Conservation (phyloP, 1,140 invertebrate species). For the Aphelenchoides fujianensis region DNA sequence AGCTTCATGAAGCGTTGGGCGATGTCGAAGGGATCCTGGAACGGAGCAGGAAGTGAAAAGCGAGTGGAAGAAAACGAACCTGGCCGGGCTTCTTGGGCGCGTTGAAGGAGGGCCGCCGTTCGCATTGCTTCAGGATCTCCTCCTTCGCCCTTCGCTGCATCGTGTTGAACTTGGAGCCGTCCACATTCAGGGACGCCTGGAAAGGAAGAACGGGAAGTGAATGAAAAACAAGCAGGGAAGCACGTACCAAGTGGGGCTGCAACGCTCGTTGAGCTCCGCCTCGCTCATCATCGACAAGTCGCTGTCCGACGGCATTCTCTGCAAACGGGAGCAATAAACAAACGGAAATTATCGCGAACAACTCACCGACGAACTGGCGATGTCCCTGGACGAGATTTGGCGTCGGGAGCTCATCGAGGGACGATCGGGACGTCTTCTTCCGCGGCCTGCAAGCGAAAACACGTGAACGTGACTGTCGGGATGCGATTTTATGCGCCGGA, state of each 20-base stretch:
- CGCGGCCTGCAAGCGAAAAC: too few species aligned
- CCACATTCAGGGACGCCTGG: not conserved
- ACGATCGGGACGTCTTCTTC: not conserved
- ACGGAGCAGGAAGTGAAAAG: not conserved
- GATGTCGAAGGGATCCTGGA: not conserved
- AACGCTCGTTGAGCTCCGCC: not conserved
- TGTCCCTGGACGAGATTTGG: not conserved
- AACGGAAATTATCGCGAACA: slow-evolving; percentile 1
- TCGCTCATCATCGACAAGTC: not conserved
- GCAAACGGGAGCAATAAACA: not conserved
- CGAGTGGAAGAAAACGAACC: not conserved
- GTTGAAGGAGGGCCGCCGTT: not conserved
- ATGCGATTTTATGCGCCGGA: not conserved
- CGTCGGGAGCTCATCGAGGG: not conserved
- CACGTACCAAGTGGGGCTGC: not conserved
- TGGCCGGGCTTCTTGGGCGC: not conserved
- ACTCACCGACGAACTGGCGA: too few species aligned
- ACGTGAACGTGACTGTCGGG: not conserved
- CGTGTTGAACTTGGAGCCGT: not conserved
- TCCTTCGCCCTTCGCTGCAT: not conserved
- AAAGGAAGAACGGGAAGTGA: too few species aligned
- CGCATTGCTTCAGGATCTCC: not conserved
- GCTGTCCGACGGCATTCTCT: not conserved
- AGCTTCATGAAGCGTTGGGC: not conserved
- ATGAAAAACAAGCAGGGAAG: not conserved